Evolutionary conservation across 2,888 invertebrate species (phyloP).

Genomic region (Calameuta pallipes): DNA sequence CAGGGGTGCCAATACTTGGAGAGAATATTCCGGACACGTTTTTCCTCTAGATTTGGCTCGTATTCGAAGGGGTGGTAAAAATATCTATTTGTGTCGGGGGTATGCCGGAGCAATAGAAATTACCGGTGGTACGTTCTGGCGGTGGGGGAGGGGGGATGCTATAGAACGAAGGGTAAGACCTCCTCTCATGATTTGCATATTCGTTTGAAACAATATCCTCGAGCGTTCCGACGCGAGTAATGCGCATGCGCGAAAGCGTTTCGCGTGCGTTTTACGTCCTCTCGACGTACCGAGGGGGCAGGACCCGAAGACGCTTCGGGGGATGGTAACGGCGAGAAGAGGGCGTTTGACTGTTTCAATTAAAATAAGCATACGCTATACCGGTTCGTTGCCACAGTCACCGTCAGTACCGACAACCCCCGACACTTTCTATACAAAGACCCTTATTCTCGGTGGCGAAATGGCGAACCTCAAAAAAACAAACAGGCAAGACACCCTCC

Average conservation of each 20-base stretch:
- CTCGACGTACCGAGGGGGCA: constrained; percentile 39
- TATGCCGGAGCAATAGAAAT: constrained; percentile 52
- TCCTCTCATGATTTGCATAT: constrained; percentile 64
- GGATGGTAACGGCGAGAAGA: constrained; percentile 27
- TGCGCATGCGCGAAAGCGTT: constrained; percentile 28
- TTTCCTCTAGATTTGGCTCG: constrained; percentile 47
- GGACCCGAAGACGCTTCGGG: constrained; percentile 12
- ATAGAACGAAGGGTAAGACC: neutral
- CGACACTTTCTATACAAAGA: constrained; percentile 27
- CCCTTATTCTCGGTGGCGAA: constrained; percentile 6
- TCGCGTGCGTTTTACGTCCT: constrained; percentile 42
- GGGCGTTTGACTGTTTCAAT: constrained; percentile 58
- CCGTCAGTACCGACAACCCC: neutral
- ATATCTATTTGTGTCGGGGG: constrained; percentile 53
- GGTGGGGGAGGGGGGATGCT: neutral
- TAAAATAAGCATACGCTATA: constrained; percentile 57
- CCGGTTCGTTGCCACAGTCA: constrained; percentile 19
- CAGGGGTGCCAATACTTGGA: neutral
- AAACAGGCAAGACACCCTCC: constrained; percentile 40
- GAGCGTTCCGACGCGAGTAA: constrained; percentile 20
- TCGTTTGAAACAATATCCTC: constrained; percentile 65
- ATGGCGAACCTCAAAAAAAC: constrained; percentile 32
- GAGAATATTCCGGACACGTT: constrained; percentile 44
- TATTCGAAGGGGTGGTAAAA: constrained; percentile 43
- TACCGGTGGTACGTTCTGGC: constrained; percentile 38